A percentile compares a stretch with the other conserved stretches of the same genome.
These are phyloP conservation scores for Trachymyrmex septentrionalis DNA, from an alignment of 1,140 invertebrate species.

Conservation along the genomic window DNA sequence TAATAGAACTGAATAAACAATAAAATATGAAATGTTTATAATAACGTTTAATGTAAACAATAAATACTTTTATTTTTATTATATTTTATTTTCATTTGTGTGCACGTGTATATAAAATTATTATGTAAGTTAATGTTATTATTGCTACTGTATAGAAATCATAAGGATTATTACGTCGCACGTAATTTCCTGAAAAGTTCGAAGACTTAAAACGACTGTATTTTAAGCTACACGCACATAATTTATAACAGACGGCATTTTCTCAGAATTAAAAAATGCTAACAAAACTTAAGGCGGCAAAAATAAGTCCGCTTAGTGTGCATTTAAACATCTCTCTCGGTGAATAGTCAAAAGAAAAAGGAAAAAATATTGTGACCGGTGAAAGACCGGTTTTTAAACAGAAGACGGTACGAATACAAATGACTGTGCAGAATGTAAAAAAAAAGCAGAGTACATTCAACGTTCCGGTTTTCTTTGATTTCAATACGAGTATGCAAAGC, in stretches of 20 bases:
- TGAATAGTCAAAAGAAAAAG: not conserved
- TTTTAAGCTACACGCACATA: not conserved
- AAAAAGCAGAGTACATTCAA: not conserved
- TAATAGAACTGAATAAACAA: slow-evolving; percentile 5
- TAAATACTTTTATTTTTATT: not conserved
- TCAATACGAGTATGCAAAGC: not conserved
- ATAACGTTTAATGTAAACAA: slow-evolving; percentile 3
- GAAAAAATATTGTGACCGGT: not conserved
- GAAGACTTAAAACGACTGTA: not conserved
- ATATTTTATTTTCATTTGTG: not conserved
- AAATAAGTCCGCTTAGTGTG: not conserved
- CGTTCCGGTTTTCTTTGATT: slow-evolving; percentile 60
- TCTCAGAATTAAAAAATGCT: not conserved
- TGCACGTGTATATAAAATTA: not conserved
- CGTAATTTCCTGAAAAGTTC: not conserved
- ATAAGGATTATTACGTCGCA: not conserved
- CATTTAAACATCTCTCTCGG: slow-evolving; percentile 14
- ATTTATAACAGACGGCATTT: slow-evolving; percentile 1
- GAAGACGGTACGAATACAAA: not conserved
- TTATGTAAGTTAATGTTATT: not conserved
- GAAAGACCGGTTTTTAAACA: slow-evolving; percentile 9
- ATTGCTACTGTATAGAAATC: not conserved
- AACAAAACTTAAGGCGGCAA: not conserved
- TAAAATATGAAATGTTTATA: not conserved
- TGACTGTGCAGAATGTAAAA: not conserved